Evolutionary conservation across 2,888 invertebrate genomes (phyloP), one percentile per base, ranked within the genome.

Genomic region (Acleris emargana): DNA sequence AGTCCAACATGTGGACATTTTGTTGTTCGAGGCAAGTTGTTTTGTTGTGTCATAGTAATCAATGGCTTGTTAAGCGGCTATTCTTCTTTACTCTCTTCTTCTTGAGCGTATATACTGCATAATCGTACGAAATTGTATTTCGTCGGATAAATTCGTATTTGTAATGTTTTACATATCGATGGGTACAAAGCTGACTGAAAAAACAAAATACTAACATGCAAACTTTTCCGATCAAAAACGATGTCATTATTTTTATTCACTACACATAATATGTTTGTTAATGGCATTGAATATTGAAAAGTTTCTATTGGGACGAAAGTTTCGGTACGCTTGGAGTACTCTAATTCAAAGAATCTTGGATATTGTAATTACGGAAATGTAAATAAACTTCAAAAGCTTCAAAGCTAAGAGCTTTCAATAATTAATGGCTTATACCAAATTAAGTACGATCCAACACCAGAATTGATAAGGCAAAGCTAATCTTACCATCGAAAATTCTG

Each of bases 1-100:
- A 87, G 77, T 76, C 81, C 78, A 78, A 82, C 84, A 86, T 86
- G 87, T 82, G 87, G 86, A 89, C 90, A 88, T 84, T 84, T 86
- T 86, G 88, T 87, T 86, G 84, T 87, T 83, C 81, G 78, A 73
- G 72, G 73, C 75, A 73, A 80, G 79, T 38, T 80, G 80, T 77
- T 81, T 82, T 83, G 82, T 84, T 82, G 79, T 79, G 81, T 88
- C 86, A 87, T 88, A 66, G 87, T 84, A 78, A 80, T 78, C 80
- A 80, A 69, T 63, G 69, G 53, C 28, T 25, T 38, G 38, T 50
- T 63, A 13, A 38, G 38, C 16, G 51, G 13, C 17, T 32, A 9
- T 32, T 9, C 9, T 9, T 32, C 17, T 5, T 38, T 55, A 5
- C 9, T 5, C 43, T 4, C 22, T 6, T 6, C 13, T 53, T 53